phyloP scores from a whole-genome alignment of 2,888 invertebrate species.

The Megamerina dolium region DNA sequence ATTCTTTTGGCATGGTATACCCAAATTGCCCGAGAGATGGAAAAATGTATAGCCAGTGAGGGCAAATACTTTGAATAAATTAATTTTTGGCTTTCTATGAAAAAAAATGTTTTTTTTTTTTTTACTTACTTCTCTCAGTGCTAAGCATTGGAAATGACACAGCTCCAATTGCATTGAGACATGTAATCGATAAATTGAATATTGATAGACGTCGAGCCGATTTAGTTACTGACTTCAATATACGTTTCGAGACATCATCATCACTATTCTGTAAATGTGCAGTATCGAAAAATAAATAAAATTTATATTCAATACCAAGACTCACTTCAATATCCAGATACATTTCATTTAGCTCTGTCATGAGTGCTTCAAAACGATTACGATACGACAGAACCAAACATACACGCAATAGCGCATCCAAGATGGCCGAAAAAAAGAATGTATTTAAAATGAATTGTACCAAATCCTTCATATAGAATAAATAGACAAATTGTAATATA shows the following conservation, averaged over 20 bases:
- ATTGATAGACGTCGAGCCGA: conserved; percentile 34
- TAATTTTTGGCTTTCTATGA: no score
- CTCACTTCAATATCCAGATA: conserved; percentile 34
- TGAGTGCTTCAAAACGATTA: conserved; percentile 35
- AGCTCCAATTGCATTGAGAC: conserved; percentile 31
- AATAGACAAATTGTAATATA: conserved; percentile 34
- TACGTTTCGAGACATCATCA: conserved; percentile 20
- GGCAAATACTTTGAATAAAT: no score
- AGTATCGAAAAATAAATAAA: not conserved
- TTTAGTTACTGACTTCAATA: conserved; percentile 26
- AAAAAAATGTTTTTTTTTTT: no score
- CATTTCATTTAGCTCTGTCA: conserved; percentile 26
- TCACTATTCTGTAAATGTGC: conserved; percentile 17
- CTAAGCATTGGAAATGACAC: conserved; percentile 32
- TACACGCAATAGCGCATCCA: conserved; percentile 38
- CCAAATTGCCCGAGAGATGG: no score
- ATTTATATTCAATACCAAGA: conserved; percentile 1
- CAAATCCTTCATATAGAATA: conserved; percentile 32
- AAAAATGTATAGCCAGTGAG: no score
- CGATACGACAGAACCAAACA: conserved; percentile 32
- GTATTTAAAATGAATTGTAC: conserved; percentile 35
- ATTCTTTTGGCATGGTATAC: no score
- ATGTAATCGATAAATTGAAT: conserved; percentile 34
- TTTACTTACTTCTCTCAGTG: conserved; percentile 26
- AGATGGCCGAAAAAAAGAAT: conserved; percentile 35